Conservation (phyloP, 2,113 vertebrate species). For the Aythya baeri region DNA sequence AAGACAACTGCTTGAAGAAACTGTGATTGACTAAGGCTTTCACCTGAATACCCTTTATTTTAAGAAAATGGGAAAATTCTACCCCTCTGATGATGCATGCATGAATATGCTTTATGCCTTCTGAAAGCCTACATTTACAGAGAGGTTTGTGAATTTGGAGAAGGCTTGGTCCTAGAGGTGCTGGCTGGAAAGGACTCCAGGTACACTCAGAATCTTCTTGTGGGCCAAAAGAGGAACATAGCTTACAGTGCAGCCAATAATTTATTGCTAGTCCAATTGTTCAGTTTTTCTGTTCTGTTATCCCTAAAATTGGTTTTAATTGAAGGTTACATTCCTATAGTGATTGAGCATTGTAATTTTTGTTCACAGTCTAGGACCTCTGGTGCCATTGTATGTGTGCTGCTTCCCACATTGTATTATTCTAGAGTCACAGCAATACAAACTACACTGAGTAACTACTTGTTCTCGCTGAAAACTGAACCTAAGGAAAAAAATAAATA, state of each 20-base stretch:
- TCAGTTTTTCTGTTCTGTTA: neutral
- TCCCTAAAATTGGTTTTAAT: neutral
- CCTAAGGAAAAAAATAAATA: neutral
- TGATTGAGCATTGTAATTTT: neutral
- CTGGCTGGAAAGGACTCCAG: neutral
- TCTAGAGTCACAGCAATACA: neutral
- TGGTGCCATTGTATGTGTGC: accelerated
- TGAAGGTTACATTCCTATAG: neutral
- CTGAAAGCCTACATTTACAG: neutral
- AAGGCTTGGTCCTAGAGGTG: neutral
- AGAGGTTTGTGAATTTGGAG: neutral
- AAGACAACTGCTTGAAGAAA: neutral
- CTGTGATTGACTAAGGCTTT: neutral
- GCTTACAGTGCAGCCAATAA: neutral
- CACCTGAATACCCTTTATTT: neutral
- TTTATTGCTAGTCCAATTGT: neutral
- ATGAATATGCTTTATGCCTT: neutral
- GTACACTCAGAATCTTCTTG: neutral
- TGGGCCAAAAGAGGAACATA: neutral
- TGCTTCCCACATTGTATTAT: neutral
- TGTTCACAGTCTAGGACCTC: neutral
- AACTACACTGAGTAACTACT: neutral
- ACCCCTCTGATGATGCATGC: neutral
- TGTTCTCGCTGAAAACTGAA: neutral
- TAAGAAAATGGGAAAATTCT: neutral